A percentile compares a stretch with the other conserved stretches of the same genome.
Conservation (phyloP, 2,113 vertebrate genomes). For the Microtus oregoni region DNA sequence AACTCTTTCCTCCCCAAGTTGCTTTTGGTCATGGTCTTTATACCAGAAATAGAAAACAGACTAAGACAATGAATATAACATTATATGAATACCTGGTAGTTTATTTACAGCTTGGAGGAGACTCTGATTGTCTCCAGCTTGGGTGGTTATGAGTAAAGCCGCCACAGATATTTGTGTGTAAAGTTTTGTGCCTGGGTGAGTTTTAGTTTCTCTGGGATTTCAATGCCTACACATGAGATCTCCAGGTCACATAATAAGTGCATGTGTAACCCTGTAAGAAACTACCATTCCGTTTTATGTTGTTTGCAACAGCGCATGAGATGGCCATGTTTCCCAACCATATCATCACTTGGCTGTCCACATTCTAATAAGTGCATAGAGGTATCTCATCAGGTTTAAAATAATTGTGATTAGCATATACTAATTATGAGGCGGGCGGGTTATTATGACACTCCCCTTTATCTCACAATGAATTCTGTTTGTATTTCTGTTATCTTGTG, state of each 20-base stretch:
- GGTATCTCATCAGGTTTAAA: background rate
- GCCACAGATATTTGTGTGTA: background rate
- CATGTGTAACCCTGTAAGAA: background rate
- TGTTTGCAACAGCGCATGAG: background rate
- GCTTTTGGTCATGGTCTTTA: background rate
- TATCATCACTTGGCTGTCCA: background rate
- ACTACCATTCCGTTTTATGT: background rate
- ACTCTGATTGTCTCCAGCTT: background rate
- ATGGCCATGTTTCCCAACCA: background rate
- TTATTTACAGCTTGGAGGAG: background rate
- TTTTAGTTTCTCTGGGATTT: constrained; percentile 20
- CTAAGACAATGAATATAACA: background rate
- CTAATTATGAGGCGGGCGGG: background rate
- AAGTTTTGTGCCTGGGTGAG: background rate
- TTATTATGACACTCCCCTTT: background rate
- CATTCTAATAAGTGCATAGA: background rate
- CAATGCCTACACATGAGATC: background rate
- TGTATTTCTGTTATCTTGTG: background rate
- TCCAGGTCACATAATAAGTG: background rate
- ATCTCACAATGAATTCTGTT: background rate
- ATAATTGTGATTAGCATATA: background rate
- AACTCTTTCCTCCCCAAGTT: background rate
- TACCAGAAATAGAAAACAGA: background rate
- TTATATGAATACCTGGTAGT: background rate
- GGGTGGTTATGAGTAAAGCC: background rate